These are phyloP conservation scores for Phrynocephalus vlangalii DNA, from an alignment of 2,797 vertebrate genomes.

Conservation along the genomic window DNA sequence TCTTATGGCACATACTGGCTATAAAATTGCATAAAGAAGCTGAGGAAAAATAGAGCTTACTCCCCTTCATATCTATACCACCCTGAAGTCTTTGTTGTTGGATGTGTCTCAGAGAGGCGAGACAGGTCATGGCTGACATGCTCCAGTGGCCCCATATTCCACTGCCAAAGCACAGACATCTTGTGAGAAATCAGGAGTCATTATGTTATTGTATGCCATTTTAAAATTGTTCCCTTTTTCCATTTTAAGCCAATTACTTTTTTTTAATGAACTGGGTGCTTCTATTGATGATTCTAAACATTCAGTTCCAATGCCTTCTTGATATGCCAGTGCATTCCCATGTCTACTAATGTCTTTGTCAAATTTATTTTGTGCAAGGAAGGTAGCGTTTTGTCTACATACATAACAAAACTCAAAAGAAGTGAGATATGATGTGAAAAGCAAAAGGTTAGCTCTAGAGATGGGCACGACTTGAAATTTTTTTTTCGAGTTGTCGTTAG, in stretches of 20 bases:
- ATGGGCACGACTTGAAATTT: no score
- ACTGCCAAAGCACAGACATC: neutral
- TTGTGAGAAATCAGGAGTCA: neutral
- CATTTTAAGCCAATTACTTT: neutral
- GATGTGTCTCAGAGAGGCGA: neutral
- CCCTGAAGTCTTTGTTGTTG: constrained; percentile 19
- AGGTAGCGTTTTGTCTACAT: neutral
- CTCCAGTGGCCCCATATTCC: neutral
- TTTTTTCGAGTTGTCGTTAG: no score
- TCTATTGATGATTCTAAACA: neutral
- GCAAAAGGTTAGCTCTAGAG: neutral
- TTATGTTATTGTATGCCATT: neutral
- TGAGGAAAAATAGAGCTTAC: constrained; percentile 15
- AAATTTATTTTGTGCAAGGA: neutral
- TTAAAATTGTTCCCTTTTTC: neutral
- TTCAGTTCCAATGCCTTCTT: no score
- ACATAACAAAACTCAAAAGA: neutral
- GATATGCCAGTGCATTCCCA: neutral
- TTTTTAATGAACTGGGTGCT: neutral
- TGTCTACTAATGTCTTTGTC: neutral
- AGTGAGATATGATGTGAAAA: neutral
- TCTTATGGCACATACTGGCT: neutral
- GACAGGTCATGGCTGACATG: neutral
- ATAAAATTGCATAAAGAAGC: constrained; percentile 15
- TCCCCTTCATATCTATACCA: neutral